Evolutionary conservation across 2,113 vertebrate genomes (phyloP).

Genomic region (Zonotrichia leucophrys): DNA sequence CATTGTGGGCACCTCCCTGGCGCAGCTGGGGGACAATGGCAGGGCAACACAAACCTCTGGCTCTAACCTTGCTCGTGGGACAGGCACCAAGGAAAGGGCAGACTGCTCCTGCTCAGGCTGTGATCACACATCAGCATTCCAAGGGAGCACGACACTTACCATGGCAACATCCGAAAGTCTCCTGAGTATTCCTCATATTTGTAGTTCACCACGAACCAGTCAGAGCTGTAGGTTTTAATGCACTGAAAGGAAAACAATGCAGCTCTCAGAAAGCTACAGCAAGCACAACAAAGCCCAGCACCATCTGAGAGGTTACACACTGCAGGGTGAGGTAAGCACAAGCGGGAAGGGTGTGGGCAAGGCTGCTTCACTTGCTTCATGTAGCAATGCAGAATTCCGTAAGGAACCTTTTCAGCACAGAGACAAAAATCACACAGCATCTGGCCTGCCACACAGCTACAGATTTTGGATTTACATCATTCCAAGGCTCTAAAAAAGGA

Average conservation of each 20-base stretch:
- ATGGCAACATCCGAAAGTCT: constrained; percentile 93
- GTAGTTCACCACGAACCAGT: constrained; percentile 94
- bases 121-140: not conserved
- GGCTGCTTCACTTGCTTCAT: not conserved
- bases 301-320: not conserved
- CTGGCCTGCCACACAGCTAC: not conserved
- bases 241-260: constrained; percentile 81
- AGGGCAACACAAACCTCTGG: not conserved
- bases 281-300: not conserved
- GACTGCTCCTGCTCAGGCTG: not conserved
- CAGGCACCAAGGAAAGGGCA: not conserved
- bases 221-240: constrained; percentile 95
- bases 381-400: not conserved
- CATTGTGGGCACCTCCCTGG: not conserved
- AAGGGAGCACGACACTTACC: constrained; percentile 73
- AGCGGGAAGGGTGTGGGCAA: not conserved
- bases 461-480: not conserved
- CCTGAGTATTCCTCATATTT: constrained; percentile 96
- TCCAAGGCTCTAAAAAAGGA: not conserved
- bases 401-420: not conserved
- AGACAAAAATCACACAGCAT: not conserved
- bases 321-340: not conserved
- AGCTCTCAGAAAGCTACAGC: not conserved
- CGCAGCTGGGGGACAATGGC: not conserved
- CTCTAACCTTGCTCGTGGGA: not conserved